Base-by-base conservation (phyloP, 2,113 vertebrate species). In the Dipodomys spectabilis region DNA sequence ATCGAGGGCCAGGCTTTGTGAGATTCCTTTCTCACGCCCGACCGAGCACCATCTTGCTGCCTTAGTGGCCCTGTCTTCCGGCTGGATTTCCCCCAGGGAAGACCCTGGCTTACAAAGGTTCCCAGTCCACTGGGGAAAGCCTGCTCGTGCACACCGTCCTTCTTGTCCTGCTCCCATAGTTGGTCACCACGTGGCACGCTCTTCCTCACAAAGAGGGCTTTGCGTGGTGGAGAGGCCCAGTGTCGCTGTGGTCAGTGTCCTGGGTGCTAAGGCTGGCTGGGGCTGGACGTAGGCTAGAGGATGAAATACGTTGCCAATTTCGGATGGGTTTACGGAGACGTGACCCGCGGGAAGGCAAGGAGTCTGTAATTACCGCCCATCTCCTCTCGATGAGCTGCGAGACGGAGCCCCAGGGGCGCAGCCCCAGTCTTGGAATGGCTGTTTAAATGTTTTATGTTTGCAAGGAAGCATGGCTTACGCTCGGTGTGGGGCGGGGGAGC, bases 381-480 rank as follows among this genome's bases (percentile, higher is more conserved):
- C 53, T 78, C 27, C 80, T 57, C 28, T 1, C 6, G 16, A 11
- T 12, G 82, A 79, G 53, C 86, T 0, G 0, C 49, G 0, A 0
- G 65, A 45, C 69, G 65, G 44, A 44, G 13, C 27, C 53, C 53
- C 53, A 13, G 15, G 53, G 53, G 53, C 53, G 4, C 53, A 13
- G 53, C 22, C 39, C 45, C 6, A 84, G 74, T 74, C 77, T 53
- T 22, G n/a, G 57, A 65, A 39, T 80, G 45, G 44, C 82, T 45
- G 15, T 82, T 87, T 92, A 75, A 90, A 82, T 88, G 28, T 86
- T 93, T 77, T 32, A 27, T 95, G 68, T 81, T 90, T 84, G 79
- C 67, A 30, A 71, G 71, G 57, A 92, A 45, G 73, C 23, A 69
- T 65, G 64, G 53, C 39, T 83, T 93, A 35, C 25, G 49, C 69